Percentiles rank a stretch among this genome's conserved stretches.
These are phyloP conservation scores for Athripsodes cinereus DNA, from an alignment of 2,888 invertebrate species.

Conservation along the genomic window DNA sequence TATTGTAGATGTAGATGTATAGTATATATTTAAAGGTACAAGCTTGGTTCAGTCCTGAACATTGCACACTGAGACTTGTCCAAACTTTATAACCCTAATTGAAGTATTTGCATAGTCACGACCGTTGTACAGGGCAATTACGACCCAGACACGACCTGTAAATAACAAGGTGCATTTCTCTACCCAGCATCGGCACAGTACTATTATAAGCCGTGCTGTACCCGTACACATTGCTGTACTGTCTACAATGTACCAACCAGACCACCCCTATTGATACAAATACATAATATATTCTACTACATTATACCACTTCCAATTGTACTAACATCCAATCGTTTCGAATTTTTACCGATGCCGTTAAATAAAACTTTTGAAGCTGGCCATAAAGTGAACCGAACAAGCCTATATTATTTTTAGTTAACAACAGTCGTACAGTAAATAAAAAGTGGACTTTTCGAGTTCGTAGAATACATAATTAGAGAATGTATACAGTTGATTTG, in stretches of 20 bases:
- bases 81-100: constrained; percentile 40
- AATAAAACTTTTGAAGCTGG: neutral
- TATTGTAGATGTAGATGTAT: no score
- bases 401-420: no score
- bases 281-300: neutral
- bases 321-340: neutral
- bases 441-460: no score
- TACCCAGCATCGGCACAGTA: constrained; percentile 31
- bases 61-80: constrained; percentile 10
- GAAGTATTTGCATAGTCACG: constrained; percentile 42
- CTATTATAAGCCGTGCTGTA: neutral
- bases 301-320: neutral
- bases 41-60: neutral
- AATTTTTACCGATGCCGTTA: neutral
- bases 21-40: no score
- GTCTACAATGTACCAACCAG: neutral
- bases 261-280: constrained; percentile 2
- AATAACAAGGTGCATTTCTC: constrained; percentile 47
- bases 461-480: no score
- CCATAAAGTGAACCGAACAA: neutral
- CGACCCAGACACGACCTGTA: constrained; percentile 36
- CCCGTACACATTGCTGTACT: neutral
- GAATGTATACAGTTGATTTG: no score
- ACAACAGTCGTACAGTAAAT: no score
- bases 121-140: constrained; percentile 40